Conservation (phyloP, 1,140 invertebrate species). For the Propsilocerus akamusi region DNA sequence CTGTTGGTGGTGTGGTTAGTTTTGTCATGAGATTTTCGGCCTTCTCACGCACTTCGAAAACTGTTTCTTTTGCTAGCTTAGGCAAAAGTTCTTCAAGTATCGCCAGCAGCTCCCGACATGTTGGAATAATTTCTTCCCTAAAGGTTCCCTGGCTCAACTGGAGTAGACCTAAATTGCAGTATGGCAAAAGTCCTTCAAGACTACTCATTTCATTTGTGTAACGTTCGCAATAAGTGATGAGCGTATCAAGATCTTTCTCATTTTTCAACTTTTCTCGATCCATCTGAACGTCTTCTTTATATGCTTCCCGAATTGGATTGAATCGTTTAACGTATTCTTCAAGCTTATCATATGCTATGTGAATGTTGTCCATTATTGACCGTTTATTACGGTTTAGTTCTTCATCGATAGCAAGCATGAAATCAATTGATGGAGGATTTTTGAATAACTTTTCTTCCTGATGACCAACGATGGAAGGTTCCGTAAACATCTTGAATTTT, state of each 20-base stretch:
- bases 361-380: constrained; percentile 31
- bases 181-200: constrained; percentile 38
- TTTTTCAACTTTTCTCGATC: constrained; percentile 31
- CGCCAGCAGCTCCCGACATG: constrained; percentile 41
- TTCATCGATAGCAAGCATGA: constrained; percentile 30
- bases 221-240: constrained; percentile 35
- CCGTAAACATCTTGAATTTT: constrained; percentile 13
- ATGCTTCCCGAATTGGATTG: constrained; percentile 41
- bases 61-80: constrained; percentile 36
- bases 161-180: constrained; percentile 43
- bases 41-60: constrained; percentile 34
- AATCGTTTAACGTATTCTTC: constrained; percentile 45
- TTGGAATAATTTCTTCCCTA: constrained; percentile 44
- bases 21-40: constrained; percentile 36
- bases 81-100: constrained; percentile 35
- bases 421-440: constrained; percentile 29
- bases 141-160: constrained; percentile 47
- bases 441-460: constrained; percentile 34
- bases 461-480: constrained; percentile 37
- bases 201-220: constrained; percentile 36
- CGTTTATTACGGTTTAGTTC: constrained; percentile 29
- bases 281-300: constrained; percentile 43
- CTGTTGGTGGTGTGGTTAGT: constrained; percentile 37
- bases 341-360: constrained; percentile 37
- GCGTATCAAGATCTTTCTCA: constrained; percentile 31